phyloP scores from a whole-genome alignment of 2,113 vertebrate genomes.

The Steatornis caripensis region DNA sequence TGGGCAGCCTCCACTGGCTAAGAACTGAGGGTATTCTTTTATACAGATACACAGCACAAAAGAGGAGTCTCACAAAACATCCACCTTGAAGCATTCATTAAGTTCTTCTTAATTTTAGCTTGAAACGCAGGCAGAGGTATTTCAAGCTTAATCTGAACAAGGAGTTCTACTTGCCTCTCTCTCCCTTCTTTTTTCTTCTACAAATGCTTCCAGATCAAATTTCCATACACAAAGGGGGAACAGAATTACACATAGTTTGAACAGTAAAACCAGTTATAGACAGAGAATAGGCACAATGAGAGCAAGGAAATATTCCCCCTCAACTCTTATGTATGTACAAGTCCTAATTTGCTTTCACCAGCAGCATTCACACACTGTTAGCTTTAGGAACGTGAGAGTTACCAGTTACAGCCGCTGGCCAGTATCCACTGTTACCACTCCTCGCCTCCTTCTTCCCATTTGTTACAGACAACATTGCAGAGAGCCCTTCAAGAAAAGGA shows the following conservation, averaged over 20 bases:
- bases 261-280: neutral
- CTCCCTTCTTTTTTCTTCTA: neutral
- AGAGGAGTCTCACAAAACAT: neutral
- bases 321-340: neutral
- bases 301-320: neutral
- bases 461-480: neutral
- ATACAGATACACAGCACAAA: neutral
- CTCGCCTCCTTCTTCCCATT: neutral
- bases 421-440: rapidly evolving
- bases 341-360: neutral
- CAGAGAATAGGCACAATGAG: neutral
- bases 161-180: neutral
- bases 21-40: neutral
- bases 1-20: neutral
- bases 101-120: neutral
- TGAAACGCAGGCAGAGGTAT: neutral
- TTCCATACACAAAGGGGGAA: neutral
- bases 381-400: neutral
- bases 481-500: neutral
- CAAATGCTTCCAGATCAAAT: neutral
- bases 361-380: neutral
- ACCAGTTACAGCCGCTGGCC: neutral
- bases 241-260: neutral
- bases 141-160: neutral
- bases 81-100: neutral